Evolutionary conservation across 2,797 vertebrate species (phyloP), one percentile per base, ranked within the genome.

Genomic region (Gobio occitaniae): DNA sequence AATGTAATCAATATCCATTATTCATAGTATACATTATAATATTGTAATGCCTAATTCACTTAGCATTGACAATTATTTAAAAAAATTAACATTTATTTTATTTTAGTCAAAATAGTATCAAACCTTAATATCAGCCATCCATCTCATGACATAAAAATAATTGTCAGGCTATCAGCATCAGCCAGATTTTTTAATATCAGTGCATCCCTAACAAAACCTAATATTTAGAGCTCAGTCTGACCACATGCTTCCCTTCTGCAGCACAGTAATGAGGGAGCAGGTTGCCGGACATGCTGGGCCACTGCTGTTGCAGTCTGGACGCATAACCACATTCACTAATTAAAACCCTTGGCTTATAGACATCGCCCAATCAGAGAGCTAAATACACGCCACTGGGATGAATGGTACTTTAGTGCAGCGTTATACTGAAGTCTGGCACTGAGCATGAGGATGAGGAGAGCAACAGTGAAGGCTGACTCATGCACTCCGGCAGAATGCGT

Each of bases 261-360:
- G n/a, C 4, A 25, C 77, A 50, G 74, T 69, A 78, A 78, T 69
- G 50, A 78, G 63, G 7, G 47, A 80, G 65, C 78, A 69, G 65
- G 78, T 80, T 78, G 77, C 59, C 47, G 48, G 47, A 76, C 72
- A 83, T 65, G 47, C 48, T 25, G 71, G 48, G 63, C 72, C 72
- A 44, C 82, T 78, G 74, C 48, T 68, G 74, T 65, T 83, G 21
- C 71, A 52, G 71, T 63, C 56, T 63, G 56, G 44, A 65, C 21
- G 4, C 70, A 50, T 83, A 68, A 56, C 63, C 63, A 59, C 50
- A 59, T 44, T 38, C 12, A 3, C 82, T 78, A 68, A 84, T 84
- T 84, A 76, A 84, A 84, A 78, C 48, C 25, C 38, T 78, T 84
- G 82, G 72, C 74, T 69, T 69, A 77, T 9, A 56, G 38, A 69